A percentile compares a stretch with the other conserved stretches of the same genome.
These are phyloP conservation scores for Hemibagrus guttatus DNA, from an alignment of 2,797 vertebrate genomes.

Conservation along the genomic window DNA sequence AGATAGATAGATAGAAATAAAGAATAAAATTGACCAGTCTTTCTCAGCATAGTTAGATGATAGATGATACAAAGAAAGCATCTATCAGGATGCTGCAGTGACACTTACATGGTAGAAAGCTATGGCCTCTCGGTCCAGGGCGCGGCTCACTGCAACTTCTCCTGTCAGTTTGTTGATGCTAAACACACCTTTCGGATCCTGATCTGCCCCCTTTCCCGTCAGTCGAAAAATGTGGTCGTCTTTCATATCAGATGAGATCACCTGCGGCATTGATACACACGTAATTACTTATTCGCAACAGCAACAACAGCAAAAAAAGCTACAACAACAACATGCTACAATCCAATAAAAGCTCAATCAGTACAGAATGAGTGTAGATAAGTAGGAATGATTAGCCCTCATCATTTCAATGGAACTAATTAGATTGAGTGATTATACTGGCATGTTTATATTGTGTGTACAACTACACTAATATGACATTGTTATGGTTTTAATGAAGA, in stretches of 20 bases:
- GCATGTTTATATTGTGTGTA: constrained; percentile 1
- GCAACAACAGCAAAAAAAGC: neutral
- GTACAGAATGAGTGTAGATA: neutral
- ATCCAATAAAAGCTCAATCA: constrained; percentile 21
- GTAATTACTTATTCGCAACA: neutral
- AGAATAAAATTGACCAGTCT: too few relatives aligned
- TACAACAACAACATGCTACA: neutral
- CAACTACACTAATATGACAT: constrained; percentile 15
- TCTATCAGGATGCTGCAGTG: neutral
- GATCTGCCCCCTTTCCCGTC: constrained; percentile 89
- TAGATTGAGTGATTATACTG: constrained; percentile 29
- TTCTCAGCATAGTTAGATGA: neutral
- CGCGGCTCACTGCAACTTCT: constrained; percentile 86
- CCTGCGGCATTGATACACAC: constrained; percentile 67
- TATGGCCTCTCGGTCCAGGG: constrained; percentile 87
- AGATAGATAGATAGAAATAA: too few relatives aligned
- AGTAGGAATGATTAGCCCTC: constrained; percentile 18
- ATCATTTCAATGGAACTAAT: constrained; percentile 35
- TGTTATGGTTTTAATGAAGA: constrained; percentile 29
- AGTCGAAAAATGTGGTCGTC: constrained; percentile 87
- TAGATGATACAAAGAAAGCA: neutral
- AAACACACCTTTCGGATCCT: constrained; percentile 90
- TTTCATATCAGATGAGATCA: constrained; percentile 82
- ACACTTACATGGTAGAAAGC: constrained; percentile 86
- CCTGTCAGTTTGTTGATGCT: constrained; percentile 87